phyloP scores from a whole-genome alignment of 2,888 invertebrate genomes.

The Diarsia mendica region DNA sequence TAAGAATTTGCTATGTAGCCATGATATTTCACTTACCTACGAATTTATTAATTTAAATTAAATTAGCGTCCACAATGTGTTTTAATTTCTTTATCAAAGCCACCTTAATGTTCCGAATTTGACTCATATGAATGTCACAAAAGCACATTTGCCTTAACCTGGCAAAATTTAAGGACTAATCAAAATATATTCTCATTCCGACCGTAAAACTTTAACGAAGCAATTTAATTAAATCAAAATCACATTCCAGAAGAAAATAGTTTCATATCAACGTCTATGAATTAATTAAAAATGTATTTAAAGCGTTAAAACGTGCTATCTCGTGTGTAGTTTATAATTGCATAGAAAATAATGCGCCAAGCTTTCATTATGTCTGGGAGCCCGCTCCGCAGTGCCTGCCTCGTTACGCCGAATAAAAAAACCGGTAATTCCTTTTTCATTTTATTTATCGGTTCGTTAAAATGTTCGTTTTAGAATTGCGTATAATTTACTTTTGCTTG shows the following conservation, averaged over 20 bases:
- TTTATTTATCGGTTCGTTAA: conserved; percentile 60
- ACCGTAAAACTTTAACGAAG: neutral
- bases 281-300: conserved; percentile 62
- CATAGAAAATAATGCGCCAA: conserved; percentile 81
- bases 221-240: conserved; percentile 25
- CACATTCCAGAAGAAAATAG: conserved; percentile 35
- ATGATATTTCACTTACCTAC: neutral
- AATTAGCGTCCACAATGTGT: neutral
- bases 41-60: neutral
- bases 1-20: neutral
- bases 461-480: conserved; percentile 51
- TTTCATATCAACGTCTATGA: conserved; percentile 49
- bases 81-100: neutral
- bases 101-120: neutral
- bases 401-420: conserved; percentile 67
- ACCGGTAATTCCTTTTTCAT: conserved; percentile 45
- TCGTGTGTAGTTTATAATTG: conserved; percentile 71
- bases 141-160: neutral
- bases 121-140: neutral
- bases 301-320: conserved; percentile 64
- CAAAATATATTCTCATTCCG: neutral
- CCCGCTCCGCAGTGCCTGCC: conserved; percentile 65
- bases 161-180: neutral
- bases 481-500: conserved; percentile 37
- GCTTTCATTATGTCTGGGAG: conserved; percentile 82